Percentiles rank a stretch among this genome's conserved stretches.
These are phyloP conservation scores for Amphipoea oculea DNA, from an alignment of 2,888 invertebrate genomes.

Conservation along the genomic window DNA sequence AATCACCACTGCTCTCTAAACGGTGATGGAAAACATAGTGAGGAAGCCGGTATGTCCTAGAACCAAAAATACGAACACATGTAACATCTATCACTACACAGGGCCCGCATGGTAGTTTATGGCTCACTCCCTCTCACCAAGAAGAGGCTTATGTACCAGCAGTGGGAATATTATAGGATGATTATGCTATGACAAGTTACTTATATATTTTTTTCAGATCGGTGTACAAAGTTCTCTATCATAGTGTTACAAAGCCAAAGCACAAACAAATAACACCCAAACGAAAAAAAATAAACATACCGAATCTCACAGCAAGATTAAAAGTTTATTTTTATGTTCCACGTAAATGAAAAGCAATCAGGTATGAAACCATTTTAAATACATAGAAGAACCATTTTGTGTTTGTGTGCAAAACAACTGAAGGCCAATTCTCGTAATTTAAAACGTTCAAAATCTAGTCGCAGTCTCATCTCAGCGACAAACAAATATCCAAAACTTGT, in stretches of 20 bases:
- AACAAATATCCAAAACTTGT: too few species aligned
- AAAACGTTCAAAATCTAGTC: too few species aligned
- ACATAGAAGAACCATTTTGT: constrained; percentile 13
- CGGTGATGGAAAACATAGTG: not conserved
- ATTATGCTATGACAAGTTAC: not conserved
- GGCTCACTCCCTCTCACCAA: not conserved
- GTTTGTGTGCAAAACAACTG: constrained; percentile 1
- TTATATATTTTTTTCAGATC: not conserved
- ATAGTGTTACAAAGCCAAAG: not conserved
- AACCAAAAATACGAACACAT: not conserved
- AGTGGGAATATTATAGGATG: not conserved
- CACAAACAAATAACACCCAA: not conserved
- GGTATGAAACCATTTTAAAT: constrained; percentile 34
- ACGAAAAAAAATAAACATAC: not conserved
- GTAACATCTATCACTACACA: not conserved
- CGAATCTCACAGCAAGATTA: not conserved
- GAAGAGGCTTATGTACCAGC: not conserved
- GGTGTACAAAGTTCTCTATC: not conserved
- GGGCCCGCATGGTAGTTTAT: not conserved
- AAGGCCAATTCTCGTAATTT: too few species aligned
- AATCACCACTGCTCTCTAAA: not conserved
- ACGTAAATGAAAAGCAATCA: constrained; percentile 24
- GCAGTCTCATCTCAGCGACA: too few species aligned
- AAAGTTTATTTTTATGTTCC: not conserved
- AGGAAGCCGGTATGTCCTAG: not conserved